phyloP scores from a whole-genome alignment of 30 jellyfish, hydroid and myxozoan genomes.

The Pelagia noctiluca region DNA sequence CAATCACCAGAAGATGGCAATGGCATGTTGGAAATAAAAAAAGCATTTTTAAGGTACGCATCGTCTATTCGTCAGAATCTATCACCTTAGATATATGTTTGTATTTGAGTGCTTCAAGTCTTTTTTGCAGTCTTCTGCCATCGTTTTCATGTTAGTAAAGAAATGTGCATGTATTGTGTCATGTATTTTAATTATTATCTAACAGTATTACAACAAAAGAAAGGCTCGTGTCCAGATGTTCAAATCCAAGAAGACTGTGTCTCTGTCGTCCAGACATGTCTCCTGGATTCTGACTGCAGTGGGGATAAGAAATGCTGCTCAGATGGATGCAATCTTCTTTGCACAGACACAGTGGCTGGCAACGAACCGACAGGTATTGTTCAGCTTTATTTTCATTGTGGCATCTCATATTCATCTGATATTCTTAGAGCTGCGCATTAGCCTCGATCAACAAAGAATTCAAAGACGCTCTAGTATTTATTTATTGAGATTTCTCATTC shows the following conservation, averaged over 20 bases:
- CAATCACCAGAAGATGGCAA: no score
- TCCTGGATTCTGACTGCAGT: conserved; percentile 78
- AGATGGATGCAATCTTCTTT: conserved; percentile 77
- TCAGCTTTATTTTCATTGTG: background rate
- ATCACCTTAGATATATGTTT: no score
- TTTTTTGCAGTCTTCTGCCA: conserved; percentile 69
- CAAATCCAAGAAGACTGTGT: conserved; percentile 65
- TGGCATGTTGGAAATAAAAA: no score
- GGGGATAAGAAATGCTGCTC: conserved; percentile 90
- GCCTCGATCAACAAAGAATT: no score
- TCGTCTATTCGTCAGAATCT: conserved; percentile 31
- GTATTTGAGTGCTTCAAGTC: conserved; percentile 84
- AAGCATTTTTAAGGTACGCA: conserved; percentile 71
- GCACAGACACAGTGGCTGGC: conserved; percentile 58
- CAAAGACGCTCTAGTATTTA: no score
- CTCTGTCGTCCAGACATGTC: conserved; percentile 65
- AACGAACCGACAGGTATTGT: conserved; percentile 35
- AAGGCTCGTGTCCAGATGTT: conserved; percentile 82
- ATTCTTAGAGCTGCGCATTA: background rate
- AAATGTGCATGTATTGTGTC: background rate
- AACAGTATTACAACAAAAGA: conserved; percentile 33
- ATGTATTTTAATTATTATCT: background rate
- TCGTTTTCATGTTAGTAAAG: conserved; percentile 1
- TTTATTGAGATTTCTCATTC: conserved; percentile 8
- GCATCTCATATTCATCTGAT: background rate